A percentile compares a stretch with the other conserved stretches of the same genome.
phyloP scores from a whole-genome alignment of 2,888 invertebrate species.

The Torymus auratus region DNA sequence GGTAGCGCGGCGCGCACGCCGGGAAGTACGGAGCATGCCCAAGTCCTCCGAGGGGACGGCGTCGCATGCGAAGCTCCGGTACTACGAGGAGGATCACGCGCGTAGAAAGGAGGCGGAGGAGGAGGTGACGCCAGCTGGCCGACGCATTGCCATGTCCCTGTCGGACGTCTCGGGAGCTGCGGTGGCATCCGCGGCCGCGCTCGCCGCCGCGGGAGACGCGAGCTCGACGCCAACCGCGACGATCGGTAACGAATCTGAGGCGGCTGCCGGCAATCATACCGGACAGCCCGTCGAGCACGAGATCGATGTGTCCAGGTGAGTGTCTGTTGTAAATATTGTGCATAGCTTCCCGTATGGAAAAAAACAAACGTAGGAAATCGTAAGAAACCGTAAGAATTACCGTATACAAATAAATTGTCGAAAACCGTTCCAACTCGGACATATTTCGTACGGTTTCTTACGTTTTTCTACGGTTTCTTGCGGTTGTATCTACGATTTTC shows the following conservation, averaged over 20 bases:
- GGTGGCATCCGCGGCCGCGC: conserved; percentile 19
- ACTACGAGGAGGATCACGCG: background rate
- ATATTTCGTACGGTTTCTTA: too few species aligned
- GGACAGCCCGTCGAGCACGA: conserved; percentile 58
- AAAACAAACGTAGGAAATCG: too few species aligned
- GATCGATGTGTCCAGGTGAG: conserved; percentile 52
- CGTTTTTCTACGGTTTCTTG: too few species aligned
- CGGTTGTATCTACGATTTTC: too few species aligned
- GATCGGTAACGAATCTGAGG: conserved; percentile 11
- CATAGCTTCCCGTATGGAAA: too few species aligned
- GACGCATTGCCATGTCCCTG: conserved; percentile 52
- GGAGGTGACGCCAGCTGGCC: conserved; percentile 36
- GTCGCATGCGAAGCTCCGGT: background rate
- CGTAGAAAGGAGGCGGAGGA: conserved; percentile 29
- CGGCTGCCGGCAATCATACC: conserved; percentile 56
- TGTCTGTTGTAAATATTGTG: too few species aligned
- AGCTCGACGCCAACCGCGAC: background rate
- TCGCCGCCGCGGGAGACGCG: conserved; percentile 49
- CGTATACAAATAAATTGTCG: too few species aligned
- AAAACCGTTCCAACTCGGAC: too few species aligned
- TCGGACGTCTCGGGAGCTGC: conserved; percentile 10
- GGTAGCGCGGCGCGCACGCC: conserved; percentile 8
- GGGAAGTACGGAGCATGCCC: conserved; percentile 50
- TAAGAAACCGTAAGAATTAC: too few species aligned
- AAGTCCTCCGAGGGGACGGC: conserved; percentile 13